phyloP scores from a whole-genome alignment of 2,888 invertebrate species.

The Mythimna impura region DNA sequence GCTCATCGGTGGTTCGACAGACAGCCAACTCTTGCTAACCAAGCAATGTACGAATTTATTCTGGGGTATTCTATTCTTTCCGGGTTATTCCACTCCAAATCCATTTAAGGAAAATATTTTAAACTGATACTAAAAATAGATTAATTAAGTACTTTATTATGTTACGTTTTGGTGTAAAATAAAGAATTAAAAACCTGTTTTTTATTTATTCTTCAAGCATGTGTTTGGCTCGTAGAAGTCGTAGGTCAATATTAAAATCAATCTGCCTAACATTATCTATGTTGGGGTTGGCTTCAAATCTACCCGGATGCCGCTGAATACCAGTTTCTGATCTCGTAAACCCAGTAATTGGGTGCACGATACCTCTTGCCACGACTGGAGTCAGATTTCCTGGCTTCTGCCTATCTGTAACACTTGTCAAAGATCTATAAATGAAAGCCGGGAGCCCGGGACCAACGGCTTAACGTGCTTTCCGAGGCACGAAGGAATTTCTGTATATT shows the following conservation, averaged over 20 bases:
- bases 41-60: not conserved
- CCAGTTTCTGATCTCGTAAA: not conserved
- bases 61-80: not conserved
- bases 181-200: not conserved
- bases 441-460: not conserved
- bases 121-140: not conserved
- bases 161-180: no score
- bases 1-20: not conserved
- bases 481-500: not conserved
- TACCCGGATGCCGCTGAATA: not conserved
- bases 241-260: not conserved
- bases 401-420: not conserved
- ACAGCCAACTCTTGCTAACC: not conserved
- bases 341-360: not conserved
- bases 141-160: not conserved
- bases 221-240: not conserved
- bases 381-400: not conserved
- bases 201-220: not conserved
- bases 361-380: not conserved
- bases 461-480: not conserved
- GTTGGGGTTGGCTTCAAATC: not conserved
- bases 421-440: not conserved
- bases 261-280: not conserved
- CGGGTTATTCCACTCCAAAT: not conserved
- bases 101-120: no score